Evolutionary conservation across 2,113 vertebrate species (phyloP).

Genomic region (Lathamus discolor): DNA sequence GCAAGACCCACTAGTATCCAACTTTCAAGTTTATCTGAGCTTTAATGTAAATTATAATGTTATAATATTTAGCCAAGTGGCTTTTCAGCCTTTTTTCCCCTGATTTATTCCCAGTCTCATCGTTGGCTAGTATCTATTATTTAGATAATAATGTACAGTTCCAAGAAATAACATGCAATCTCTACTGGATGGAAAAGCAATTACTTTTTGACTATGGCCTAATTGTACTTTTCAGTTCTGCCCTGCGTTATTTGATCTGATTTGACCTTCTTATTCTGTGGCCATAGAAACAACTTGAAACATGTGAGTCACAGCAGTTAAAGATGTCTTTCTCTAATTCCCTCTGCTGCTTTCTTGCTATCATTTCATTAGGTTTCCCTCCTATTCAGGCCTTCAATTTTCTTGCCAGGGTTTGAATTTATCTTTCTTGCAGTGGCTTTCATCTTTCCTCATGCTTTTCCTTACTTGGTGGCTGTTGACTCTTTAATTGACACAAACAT

Average conservation of each 20-base stretch:
- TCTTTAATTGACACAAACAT: not conserved
- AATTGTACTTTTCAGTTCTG: constrained; percentile 29
- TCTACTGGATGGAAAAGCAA: constrained; percentile 15
- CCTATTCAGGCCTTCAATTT: not conserved
- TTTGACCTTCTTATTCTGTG: constrained; percentile 44
- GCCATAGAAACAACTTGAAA: constrained; percentile 55
- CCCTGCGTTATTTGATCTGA: constrained; percentile 4
- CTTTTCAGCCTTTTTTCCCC: not conserved
- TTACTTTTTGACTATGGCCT: constrained; percentile 29
- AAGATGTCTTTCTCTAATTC: not conserved
- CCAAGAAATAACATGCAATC: constrained; percentile 1
- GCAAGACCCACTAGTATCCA: not conserved
- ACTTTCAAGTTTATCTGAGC: constrained; percentile 29
- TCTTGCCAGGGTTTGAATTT: not conserved
- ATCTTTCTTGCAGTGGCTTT: not conserved
- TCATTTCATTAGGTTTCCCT: not conserved
- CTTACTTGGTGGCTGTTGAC: not conserved
- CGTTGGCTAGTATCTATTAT: not conserved
- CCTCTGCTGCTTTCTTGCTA: not conserved
- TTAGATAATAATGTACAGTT: not conserved
- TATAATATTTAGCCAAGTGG: not conserved
- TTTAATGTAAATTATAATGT: not conserved
- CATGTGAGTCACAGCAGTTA: not conserved
- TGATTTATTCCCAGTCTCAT: not conserved
- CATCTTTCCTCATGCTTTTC: not conserved